Evolutionary conservation across 2,113 vertebrate species (phyloP), one percentile per base, ranked within the genome.

Genomic region (Nothobranchius furzeri): DNA sequence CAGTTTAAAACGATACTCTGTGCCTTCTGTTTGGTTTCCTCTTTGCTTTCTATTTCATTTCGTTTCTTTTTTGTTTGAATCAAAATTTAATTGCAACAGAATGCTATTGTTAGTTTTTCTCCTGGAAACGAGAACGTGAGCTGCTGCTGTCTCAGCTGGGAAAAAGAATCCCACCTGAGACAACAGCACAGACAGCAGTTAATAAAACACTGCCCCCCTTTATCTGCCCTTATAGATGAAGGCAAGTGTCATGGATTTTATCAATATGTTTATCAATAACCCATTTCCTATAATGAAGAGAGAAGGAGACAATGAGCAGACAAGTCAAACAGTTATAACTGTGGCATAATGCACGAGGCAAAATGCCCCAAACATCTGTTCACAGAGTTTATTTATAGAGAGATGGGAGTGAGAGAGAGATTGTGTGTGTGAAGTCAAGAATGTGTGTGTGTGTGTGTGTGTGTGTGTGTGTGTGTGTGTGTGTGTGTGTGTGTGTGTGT

Each of bases 51-150:
- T 11, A 8, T 36, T 71, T 59, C 47, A 3, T 72, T 52, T 56
- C n/a, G 1, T 43, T 52, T 60, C 54, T 15, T 68, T 54, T 64
- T 12, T 46, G 58, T 62, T 61, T 13, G 60, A 57, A 66, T 62
- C 49, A 68, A 54, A 56, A 64, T 51, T 75, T 78, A 64, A 63
- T 78, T 70, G 73, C 20, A 30, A 42, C 11, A 24, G 13, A 62
- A 53, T 64, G 51, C 64, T 60, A 51, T 75, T 82, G 64, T 65
- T 78, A 60, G 40, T 24, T 57, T 20, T 60, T 46, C 62, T 6
- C 8, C 52, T 1, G 40, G 30, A 48, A 70, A 78, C 53, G 52
- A 24, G 64, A 73, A 83, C 60, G 67, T 8, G 9, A 17, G 40
- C 64, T 57, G 45, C 46, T 60, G 52, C 66, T 64, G 56, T 59